These are phyloP conservation scores for Baryphthengus martii DNA, from an alignment of 2,113 vertebrate species.

Conservation along the genomic window DNA sequence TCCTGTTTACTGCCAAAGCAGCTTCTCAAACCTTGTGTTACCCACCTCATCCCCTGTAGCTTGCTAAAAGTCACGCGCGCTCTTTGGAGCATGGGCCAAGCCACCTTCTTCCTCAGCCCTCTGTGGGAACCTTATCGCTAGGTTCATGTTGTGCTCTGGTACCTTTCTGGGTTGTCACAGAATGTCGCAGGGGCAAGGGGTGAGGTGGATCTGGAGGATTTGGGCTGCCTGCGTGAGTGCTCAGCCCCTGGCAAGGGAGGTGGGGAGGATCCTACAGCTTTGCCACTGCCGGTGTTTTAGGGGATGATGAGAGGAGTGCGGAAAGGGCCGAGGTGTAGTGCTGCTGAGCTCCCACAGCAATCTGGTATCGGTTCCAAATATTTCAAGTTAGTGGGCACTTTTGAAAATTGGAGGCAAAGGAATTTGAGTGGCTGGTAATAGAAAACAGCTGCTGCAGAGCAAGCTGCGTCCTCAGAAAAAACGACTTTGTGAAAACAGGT, in stretches of 20 bases:
- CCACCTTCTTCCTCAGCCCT: not conserved
- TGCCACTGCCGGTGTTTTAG: rapidly evolving
- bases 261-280: rapidly evolving
- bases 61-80: rapidly evolving
- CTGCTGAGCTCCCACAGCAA: not conserved
- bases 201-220: not conserved
- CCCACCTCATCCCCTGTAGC: not conserved
- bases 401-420: conserved; percentile 4
- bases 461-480: not conserved
- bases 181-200: not conserved
- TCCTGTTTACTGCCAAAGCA: not conserved
- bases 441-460: conserved; percentile 32
- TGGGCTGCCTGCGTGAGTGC: not conserved
- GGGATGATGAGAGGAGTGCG: not conserved
- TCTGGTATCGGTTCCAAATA: not conserved
- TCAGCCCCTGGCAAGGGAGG: rapidly evolving
- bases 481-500: not conserved
- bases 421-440: not conserved
- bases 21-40: not conserved
- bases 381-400: not conserved
- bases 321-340: rapidly evolving
- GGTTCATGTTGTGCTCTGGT: not conserved
- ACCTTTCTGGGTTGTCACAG: not conserved
- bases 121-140: rapidly evolving
- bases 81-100: not conserved